A percentile compares a stretch with the other conserved stretches of the same genome.
Evolutionary conservation across 2,113 vertebrate species (phyloP).

Genomic region (Globicephala melas): DNA sequence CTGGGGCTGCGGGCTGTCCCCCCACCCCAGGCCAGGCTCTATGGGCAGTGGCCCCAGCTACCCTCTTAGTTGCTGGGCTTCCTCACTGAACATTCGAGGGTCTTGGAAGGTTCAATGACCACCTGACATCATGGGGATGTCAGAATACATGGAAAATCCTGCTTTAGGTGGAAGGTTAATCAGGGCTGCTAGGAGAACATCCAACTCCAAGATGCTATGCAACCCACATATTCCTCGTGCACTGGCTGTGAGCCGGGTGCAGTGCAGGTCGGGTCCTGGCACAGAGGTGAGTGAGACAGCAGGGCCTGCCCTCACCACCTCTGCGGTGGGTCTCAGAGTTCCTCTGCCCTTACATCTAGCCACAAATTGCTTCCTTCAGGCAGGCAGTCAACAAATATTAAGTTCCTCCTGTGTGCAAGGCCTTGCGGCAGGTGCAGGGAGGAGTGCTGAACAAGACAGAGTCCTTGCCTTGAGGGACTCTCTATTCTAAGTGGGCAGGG

Average conservation of each 20-base stretch:
- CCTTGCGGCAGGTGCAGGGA: neutral
- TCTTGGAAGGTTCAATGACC: neutral
- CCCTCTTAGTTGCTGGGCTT: neutral
- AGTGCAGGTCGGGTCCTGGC: neutral
- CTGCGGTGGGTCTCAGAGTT: no score
- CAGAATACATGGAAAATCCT: neutral
- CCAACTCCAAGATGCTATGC: neutral
- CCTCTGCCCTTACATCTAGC: neutral
- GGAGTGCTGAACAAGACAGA: neutral
- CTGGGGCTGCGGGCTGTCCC: no score
- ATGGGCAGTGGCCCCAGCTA: neutral
- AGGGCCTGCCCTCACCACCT: neutral
- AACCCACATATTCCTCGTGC: neutral
- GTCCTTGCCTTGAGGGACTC: neutral
- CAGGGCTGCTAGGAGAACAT: neutral
- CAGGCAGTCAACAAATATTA: neutral
- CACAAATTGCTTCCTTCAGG: neutral
- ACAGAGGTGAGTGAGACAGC: neutral
- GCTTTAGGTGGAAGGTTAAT: neutral
- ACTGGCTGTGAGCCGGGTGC: neutral
- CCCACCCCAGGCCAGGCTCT: neutral
- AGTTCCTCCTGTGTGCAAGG: neutral
- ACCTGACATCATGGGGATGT: neutral
- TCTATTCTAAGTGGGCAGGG: neutral
- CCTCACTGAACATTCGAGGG: neutral